Evolutionary conservation across 2,113 vertebrate species (phyloP).

Genomic region (Chaenocephalus aceratus): DNA sequence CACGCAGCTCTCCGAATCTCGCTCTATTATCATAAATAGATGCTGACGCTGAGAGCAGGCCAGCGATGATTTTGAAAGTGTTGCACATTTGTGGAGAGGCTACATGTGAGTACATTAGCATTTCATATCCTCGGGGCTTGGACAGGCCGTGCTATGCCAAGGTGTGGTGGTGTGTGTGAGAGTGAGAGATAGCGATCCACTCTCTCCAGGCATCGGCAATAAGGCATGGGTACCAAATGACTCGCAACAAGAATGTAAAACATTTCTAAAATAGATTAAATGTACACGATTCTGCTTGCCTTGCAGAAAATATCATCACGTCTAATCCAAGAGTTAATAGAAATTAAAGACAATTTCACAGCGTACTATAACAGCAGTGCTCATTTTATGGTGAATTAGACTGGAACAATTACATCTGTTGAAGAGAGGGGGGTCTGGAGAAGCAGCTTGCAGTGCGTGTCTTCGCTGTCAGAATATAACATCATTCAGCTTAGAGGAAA

Average conservation of each 20-base stretch:
- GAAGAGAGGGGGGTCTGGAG: conserved; percentile 36
- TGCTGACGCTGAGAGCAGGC: conserved; percentile 35
- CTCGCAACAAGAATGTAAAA: conserved; percentile 3
- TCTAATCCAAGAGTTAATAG: conserved; percentile 45
- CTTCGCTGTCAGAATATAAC: conserved; percentile 37
- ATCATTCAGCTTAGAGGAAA: conserved; percentile 24
- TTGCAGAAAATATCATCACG: conserved; percentile 6
- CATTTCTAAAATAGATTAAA: conserved; percentile 13
- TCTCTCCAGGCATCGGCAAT: conserved; percentile 11
- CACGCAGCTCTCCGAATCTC: conserved; percentile 26
- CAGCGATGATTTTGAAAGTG: conserved; percentile 48
- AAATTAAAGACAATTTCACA: conserved; percentile 76
- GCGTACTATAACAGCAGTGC: conserved; percentile 54
- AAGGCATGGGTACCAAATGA: conserved; percentile 9
- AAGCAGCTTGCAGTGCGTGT: conserved; percentile 30
- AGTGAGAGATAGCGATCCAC: conserved; percentile 17
- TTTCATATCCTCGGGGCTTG: conserved; percentile 44
- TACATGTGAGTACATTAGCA: conserved; percentile 63
- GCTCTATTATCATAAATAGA: conserved; percentile 63
- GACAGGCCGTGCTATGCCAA: neutral
- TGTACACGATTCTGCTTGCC: conserved; percentile 1
- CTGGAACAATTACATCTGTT: conserved; percentile 63
- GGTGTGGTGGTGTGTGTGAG: neutral
- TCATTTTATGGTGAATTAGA: conserved; percentile 72
- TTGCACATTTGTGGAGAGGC: conserved; percentile 46